Conservation (phyloP, 2,888 invertebrate species). For the Oasisia sp. region DNA sequence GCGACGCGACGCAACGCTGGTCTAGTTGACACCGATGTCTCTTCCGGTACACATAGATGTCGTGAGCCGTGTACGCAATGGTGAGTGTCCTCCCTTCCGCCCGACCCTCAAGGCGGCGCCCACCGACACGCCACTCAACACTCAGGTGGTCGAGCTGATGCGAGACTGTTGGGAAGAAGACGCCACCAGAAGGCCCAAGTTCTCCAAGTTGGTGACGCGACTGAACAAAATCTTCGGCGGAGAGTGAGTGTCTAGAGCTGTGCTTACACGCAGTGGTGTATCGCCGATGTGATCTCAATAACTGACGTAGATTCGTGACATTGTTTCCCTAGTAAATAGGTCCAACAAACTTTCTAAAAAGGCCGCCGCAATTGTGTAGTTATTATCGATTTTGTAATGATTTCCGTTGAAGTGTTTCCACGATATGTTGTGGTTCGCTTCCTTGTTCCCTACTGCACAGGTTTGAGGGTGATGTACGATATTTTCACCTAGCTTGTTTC, state of each 20-base stretch:
- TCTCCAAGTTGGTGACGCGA: slow-evolving; percentile 45
- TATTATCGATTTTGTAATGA: too few relatives aligned
- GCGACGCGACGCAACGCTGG: too few relatives aligned
- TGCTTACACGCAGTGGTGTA: not conserved
- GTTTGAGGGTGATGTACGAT: too few relatives aligned
- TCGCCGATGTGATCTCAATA: not conserved
- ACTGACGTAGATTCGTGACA: too few relatives aligned
- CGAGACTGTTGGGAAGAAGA: slow-evolving; percentile 45
- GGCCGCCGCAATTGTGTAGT: too few relatives aligned
- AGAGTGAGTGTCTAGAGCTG: slow-evolving; percentile 46
- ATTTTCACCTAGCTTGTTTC: too few relatives aligned
- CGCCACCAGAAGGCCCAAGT: slow-evolving; percentile 48
- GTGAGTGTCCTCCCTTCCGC: slow-evolving; percentile 43
- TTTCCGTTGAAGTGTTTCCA: too few relatives aligned
- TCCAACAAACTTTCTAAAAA: too few relatives aligned
- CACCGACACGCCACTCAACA: slow-evolving; percentile 34
- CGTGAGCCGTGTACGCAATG: slow-evolving; percentile 44
- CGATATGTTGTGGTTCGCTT: too few relatives aligned
- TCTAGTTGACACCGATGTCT: not conserved
- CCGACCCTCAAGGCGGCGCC: slow-evolving; percentile 25
- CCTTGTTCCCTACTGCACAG: too few relatives aligned
- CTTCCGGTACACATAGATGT: slow-evolving; percentile 35
- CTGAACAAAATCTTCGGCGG: slow-evolving; percentile 44
- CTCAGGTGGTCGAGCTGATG: slow-evolving; percentile 37
- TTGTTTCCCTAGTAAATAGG: too few relatives aligned